Base-by-base conservation (phyloP, 2,113 vertebrate species). In the Marcusenius ussheri region DNA sequence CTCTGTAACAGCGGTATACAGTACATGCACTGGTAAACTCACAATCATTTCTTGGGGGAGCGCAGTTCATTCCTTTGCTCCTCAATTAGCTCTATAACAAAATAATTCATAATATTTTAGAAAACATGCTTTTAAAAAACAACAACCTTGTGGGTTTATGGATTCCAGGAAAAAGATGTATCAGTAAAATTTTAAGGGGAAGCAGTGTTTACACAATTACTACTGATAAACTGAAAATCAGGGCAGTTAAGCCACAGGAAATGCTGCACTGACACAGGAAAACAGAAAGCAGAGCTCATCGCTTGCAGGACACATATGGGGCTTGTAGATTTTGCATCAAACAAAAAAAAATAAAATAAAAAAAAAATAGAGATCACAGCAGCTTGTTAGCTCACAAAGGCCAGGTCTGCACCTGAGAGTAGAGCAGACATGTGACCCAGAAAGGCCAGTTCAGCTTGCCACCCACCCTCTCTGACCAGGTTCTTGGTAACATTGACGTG, bases 401-500 rank as follows among this genome's bases (percentile, higher is more conserved):
- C 11, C 66, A 70, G 27, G 9, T 27, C 24, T 27, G 13, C n/a
- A 27, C n/a, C 66, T 74, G 11, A 77, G 13, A 77, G 70, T 2
- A 39, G 13, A 77, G 62, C 27, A 70, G 35, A 80, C 5, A 17
- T 17, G 35, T 7, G 13, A 80, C 74, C 74, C 74, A 39, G 9
- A 84, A 84, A 47, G 8, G 19, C 42, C 45, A 47, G 3, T 84
- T 47, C 39, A 47, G 19, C 83, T 46, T 11, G 21, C 9, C 9
- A 77, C 83, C 62, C 66, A 91, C 88, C 88, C 39, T 87, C 46
- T 90, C 5, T 19, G n/a, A 45, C 27, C 9, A 53, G 87, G 88
- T 0, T 91, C 31, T 0, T 83, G 49, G 21, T 27, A 1, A 84
- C 91, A 21, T 1, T 93, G 92, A 56, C 93, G 91, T 56, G 92